Percentiles rank a stretch among this genome's conserved stretches.
phyloP scores from a whole-genome alignment of 2,888 invertebrate species.

The Archips xylosteana region DNA sequence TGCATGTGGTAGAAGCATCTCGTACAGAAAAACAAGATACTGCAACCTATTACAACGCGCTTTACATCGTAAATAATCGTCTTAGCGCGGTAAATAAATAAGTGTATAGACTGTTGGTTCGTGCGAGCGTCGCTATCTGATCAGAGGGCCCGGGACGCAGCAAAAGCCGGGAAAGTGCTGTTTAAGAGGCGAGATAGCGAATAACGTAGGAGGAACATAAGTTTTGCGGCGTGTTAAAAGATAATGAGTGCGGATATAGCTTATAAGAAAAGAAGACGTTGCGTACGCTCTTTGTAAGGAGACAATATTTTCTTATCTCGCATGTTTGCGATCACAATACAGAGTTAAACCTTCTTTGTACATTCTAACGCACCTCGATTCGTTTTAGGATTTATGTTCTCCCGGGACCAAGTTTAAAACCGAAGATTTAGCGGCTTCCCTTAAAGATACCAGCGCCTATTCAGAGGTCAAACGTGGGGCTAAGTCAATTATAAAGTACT shows the following conservation, averaged over 20 bases:
- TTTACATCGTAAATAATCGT: constrained; percentile 82
- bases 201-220: constrained; percentile 74
- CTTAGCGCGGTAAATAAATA: constrained; percentile 81
- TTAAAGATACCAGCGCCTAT: constrained; percentile 62
- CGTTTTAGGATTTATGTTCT: constrained; percentile 74
- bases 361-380: constrained; percentile 71
- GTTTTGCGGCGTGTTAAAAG: constrained; percentile 78
- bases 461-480: constrained; percentile 64
- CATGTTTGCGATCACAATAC: constrained; percentile 54
- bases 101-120: constrained; percentile 71
- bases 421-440: constrained; percentile 73
- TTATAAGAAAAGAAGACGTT: constrained; percentile 73
- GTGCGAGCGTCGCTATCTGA: constrained; percentile 74
- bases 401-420: constrained; percentile 67
- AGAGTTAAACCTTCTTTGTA: constrained; percentile 64
- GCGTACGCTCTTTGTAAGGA: constrained; percentile 70
- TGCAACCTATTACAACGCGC: constrained; percentile 72
- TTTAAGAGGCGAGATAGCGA: constrained; percentile 77
- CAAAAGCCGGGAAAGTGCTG: constrained; percentile 74
- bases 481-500: constrained; percentile 63
- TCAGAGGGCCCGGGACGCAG: constrained; percentile 69
- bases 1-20: constrained; percentile 70
- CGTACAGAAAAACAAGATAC: constrained; percentile 73
- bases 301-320: constrained; percentile 75
- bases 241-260: constrained; percentile 77